These are phyloP conservation scores for Ypsolopha scabrella DNA, from an alignment of 2,888 invertebrate genomes.

Conservation along the genomic window DNA sequence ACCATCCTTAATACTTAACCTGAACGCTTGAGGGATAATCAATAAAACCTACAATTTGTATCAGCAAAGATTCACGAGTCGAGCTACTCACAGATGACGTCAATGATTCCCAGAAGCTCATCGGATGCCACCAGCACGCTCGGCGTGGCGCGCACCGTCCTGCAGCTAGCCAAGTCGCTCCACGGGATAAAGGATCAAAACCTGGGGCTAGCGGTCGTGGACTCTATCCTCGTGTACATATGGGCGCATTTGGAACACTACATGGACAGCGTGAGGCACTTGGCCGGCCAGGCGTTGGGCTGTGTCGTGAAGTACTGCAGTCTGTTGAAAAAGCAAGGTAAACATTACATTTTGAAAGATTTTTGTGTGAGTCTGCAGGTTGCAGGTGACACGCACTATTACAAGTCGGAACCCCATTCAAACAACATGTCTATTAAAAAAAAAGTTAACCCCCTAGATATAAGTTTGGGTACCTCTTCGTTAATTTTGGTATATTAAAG, in stretches of 20 bases:
- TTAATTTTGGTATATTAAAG: no score
- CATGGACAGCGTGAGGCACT: constrained; percentile 74
- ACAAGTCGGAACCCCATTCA: no score
- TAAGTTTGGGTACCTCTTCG: no score
- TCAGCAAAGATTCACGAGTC: no score
- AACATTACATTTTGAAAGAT: neutral
- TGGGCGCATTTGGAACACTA: constrained; percentile 74
- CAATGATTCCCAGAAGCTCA: constrained; percentile 24
- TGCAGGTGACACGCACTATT: no score
- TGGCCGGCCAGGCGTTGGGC: constrained; percentile 58
- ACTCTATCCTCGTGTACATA: constrained; percentile 41
- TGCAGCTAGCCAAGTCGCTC: constrained; percentile 32
- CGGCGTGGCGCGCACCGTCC: constrained; percentile 35
- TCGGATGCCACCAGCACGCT: constrained; percentile 37
- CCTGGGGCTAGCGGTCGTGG: constrained; percentile 18
- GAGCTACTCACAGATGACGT: no score
- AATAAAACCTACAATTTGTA: no score
- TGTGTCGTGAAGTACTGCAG: constrained; percentile 32
- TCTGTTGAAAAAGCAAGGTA: constrained; percentile 32
- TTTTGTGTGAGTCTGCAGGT: no score
- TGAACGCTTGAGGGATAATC: no score
- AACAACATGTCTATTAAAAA: no score
- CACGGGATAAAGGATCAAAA: constrained; percentile 7
- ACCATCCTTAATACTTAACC: no score
- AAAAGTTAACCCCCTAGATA: no score